Percentiles rank a stretch among this genome's conserved stretches.
These are phyloP conservation scores for Odontothrips loti DNA, from an alignment of 2,888 invertebrate genomes.

Conservation along the genomic window DNA sequence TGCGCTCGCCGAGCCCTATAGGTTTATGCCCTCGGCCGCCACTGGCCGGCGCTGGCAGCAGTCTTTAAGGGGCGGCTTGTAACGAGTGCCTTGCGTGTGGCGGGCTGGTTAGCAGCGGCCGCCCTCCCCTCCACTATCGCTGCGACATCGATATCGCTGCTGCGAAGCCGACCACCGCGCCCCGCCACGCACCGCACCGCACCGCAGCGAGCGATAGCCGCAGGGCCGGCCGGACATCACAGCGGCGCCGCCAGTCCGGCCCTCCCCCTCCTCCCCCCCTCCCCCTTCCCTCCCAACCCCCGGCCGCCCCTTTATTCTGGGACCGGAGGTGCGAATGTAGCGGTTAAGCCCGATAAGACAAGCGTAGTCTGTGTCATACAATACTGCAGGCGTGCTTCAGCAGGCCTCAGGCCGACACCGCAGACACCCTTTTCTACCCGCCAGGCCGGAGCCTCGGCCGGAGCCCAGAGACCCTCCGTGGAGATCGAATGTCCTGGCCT, in stretches of 20 bases:
- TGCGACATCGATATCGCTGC: not conserved
- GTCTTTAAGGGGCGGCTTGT: not conserved
- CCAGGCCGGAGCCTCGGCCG: not conserved
- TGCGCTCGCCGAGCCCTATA: too few relatives aligned
- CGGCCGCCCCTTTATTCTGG: not conserved
- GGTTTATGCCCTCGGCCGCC: too few relatives aligned
- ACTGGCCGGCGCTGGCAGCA: too few relatives aligned
- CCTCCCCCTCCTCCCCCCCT: not conserved
- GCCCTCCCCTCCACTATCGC: not conserved
- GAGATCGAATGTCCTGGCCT: too few relatives aligned
- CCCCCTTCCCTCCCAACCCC: too few relatives aligned
- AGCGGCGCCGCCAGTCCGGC: not conserved
- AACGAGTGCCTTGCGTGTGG: constrained; percentile 1
- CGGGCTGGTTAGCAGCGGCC: not conserved
- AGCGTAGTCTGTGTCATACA: not conserved
- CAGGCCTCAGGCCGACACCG: not conserved
- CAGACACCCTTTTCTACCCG: not conserved
- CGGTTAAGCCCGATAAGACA: constrained; percentile 23
- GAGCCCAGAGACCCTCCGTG: too few relatives aligned
- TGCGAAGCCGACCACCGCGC: not conserved
- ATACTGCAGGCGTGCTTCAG: not conserved
- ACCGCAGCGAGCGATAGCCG: not conserved
- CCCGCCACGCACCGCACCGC: not conserved
- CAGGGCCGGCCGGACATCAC: not conserved
- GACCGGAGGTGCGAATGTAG: constrained; percentile 10